These are phyloP conservation scores for Agonopterix alstromeriana DNA, from an alignment of 2,888 invertebrate genomes.

Conservation along the genomic window DNA sequence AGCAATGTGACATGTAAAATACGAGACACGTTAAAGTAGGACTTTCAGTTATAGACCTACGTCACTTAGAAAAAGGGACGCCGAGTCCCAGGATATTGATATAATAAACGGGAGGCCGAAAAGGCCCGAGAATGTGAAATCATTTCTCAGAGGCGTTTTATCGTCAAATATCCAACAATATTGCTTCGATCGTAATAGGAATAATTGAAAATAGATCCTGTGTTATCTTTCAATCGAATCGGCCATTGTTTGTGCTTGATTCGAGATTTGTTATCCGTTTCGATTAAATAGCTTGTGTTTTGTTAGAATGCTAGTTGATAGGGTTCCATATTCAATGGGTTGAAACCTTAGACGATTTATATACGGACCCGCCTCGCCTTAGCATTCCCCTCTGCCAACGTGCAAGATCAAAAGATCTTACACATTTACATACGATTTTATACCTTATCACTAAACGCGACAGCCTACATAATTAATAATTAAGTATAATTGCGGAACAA, in stretches of 20 bases:
- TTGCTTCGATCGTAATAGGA: slow-evolving; percentile 18
- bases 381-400: too few relatives aligned
- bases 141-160: slow-evolving; percentile 27
- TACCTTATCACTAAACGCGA: too few relatives aligned
- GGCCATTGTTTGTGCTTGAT: slow-evolving; percentile 16
- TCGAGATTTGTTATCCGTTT: slow-evolving; percentile 2
- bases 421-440: too few relatives aligned
- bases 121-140: slow-evolving; percentile 23
- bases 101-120: slow-evolving; percentile 20
- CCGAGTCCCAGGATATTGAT: slow-evolving; percentile 21
- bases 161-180: slow-evolving; percentile 22
- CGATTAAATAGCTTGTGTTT: not conserved
- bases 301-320: not conserved
- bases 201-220: slow-evolving; percentile 24
- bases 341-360: too few relatives aligned
- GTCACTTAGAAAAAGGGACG: not conserved
- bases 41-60: not conserved
- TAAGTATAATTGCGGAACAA: too few relatives aligned
- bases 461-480: too few relatives aligned
- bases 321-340: too few relatives aligned
- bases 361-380: too few relatives aligned
- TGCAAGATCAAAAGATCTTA: too few relatives aligned
- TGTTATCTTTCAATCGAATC: slow-evolving; percentile 24
- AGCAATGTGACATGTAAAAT: not conserved
- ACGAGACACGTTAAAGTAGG: not conserved